Evolutionary conservation across 2,797 vertebrate species (phyloP).

Genomic region (Trichosurus vulpecula): DNA sequence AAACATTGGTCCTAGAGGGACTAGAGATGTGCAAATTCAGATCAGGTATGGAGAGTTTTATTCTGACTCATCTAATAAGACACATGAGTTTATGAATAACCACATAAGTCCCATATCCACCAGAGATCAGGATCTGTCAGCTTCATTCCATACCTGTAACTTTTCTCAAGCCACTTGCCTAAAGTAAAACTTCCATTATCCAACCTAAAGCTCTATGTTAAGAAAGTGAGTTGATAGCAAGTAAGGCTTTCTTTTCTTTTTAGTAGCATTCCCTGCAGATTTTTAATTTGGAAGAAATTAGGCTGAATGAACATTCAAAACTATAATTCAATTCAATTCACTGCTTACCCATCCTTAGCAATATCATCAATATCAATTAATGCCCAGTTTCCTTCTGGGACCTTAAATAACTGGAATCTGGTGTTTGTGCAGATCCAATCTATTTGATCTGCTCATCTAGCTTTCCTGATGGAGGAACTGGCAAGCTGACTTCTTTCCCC

Average conservation of each 20-base stretch:
- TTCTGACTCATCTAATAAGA: background rate
- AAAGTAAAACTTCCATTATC: background rate
- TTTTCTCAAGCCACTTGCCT: background rate
- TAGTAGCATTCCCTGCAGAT: background rate
- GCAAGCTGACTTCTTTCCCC: background rate
- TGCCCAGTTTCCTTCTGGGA: background rate
- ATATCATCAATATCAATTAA: background rate
- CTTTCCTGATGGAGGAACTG: background rate
- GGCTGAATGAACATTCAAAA: background rate
- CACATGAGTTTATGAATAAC: too few relatives aligned
- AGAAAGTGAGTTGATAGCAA: background rate
- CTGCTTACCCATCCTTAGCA: background rate
- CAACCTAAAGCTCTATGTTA: background rate
- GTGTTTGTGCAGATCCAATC: background rate
- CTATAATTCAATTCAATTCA: background rate
- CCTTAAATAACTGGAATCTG: background rate
- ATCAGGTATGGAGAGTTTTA: background rate
- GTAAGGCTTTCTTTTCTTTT: background rate
- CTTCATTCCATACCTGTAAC: background rate
- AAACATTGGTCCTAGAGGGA: background rate
- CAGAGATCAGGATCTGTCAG: background rate
- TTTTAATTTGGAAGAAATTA: background rate
- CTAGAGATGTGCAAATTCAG: background rate
- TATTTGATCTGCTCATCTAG: background rate
- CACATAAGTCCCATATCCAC: background rate